Evolutionary conservation across 1,140 invertebrate genomes (phyloP).

Genomic region (Zeugodacus cucurbitae): DNA sequence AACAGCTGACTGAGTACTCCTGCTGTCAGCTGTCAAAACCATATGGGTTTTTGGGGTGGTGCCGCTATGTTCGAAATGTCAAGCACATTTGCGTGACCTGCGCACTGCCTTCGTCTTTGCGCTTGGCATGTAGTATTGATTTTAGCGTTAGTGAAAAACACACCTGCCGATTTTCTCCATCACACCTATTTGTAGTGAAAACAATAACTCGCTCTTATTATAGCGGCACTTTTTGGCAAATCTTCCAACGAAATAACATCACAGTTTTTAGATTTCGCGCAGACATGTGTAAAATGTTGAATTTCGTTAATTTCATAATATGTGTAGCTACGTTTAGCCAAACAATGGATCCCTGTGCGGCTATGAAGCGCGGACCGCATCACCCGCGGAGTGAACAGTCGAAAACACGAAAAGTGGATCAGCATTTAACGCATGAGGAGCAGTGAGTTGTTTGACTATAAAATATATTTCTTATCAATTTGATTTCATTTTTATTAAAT

Average conservation of each 20-base stretch:
- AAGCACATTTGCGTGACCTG: not conserved
- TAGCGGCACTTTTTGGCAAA: not conserved
- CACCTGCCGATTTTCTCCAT: not conserved
- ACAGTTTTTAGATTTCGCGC: no score
- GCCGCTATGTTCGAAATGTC: not conserved
- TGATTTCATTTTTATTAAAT: not conserved
- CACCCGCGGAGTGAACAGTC: conserved; percentile 71
- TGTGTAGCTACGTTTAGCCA: conserved; percentile 60
- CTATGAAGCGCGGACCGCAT: conserved; percentile 72
- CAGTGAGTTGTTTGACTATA: conserved; percentile 67
- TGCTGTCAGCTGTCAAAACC: not conserved
- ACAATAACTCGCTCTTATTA: not conserved
- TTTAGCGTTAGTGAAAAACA: not conserved
- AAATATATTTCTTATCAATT: not conserved
- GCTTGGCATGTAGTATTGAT: conserved; percentile 5
- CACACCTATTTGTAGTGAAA: not conserved
- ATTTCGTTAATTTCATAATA: conserved; percentile 60
- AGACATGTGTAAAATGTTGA: conserved; percentile 59
- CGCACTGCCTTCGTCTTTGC: not conserved
- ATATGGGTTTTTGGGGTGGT: not conserved
- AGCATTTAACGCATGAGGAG: conserved; percentile 75
- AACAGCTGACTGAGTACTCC: not conserved
- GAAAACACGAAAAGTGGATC: conserved; percentile 70
- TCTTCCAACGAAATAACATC: not conserved
- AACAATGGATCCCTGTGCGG: conserved; percentile 52